Conservation (phyloP, 2,888 invertebrate genomes). For the Eueremaeus valkanovi region DNA sequence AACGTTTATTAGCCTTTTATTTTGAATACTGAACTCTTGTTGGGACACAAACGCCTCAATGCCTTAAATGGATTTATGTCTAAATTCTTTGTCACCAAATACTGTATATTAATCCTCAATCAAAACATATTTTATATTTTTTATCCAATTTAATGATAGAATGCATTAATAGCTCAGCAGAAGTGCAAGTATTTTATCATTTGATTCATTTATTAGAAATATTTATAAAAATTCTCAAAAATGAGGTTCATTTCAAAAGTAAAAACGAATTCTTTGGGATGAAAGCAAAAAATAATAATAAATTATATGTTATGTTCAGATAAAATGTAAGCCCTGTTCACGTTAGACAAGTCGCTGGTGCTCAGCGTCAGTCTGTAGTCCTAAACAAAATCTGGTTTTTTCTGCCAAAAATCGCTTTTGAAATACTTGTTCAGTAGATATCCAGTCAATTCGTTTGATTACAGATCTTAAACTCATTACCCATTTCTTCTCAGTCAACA, state of each 20-base stretch:
- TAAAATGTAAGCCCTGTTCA: not conserved
- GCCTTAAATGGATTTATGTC: no score
- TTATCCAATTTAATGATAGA: no score
- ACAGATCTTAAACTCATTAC: not conserved
- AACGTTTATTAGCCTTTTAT: no score
- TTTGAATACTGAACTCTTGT: no score
- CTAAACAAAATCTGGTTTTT: conserved; percentile 6
- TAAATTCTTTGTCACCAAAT: no score
- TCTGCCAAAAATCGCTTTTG: not conserved
- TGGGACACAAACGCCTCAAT: no score
- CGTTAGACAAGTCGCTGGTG: not conserved
- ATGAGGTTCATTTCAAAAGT: not conserved
- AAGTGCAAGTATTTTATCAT: not conserved
- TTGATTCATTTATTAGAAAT: not conserved
- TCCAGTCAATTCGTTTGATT: not conserved
- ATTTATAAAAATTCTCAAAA: not conserved
- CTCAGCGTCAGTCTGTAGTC: conserved; percentile 16
- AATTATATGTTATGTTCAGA: not conserved
- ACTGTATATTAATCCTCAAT: no score
- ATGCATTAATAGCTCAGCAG: no score
- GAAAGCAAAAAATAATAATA: not conserved
- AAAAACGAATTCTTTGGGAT: not conserved
- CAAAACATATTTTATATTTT: no score
- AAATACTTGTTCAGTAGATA: not conserved
- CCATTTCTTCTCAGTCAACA: not conserved